Base-by-base conservation (phyloP, 2,113 vertebrate species). In the Muscicapa adusta region DNA sequence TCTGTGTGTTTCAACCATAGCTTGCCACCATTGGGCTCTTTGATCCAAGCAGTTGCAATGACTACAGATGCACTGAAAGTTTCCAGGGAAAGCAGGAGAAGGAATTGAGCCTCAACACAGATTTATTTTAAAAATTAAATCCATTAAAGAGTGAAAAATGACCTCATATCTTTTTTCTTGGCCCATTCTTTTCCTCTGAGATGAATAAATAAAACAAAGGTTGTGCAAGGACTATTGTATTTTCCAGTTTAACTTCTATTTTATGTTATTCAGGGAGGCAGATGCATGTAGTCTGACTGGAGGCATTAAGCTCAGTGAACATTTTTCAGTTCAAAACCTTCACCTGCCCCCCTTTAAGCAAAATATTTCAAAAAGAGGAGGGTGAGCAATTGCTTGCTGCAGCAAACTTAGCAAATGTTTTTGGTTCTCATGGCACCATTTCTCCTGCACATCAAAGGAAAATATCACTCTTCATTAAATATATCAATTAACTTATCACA, bases 301-400 rank as follows among this genome's bases (percentile, higher is more conserved):
- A 96, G 63, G 34, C 78, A 93, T 91, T 95, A 95, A 96, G 54
- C 26, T 95, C 92, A 95, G 76, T 83, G 77, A 94, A 87, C n/a
- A 60, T 78, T 94, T 89, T 94, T 92, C 57, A 66, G 75, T 89
- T 95, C 93, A 93, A 81, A 96, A 82, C 31, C 42, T 95, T 94
- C 65, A 67, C 31, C 31, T 31, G 22, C 22, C 18, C 10, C 9
- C 70, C 47, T 65, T 80, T 80, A 71, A 91, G 79, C 48, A 83
- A 91, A 91, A 89, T 85, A 80, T 65, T 96, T 94, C 67, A 85
- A 73, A 95, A 94, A 82, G 57, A 71, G 67, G 60, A 93, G 16
- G 60, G 54, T 15, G 34, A 85, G 51, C 0, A 1, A 57, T 73
- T 91, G 53, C 75, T 40, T 93, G 71, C 40, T 90, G 45, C 62